Percentiles rank a stretch among this genome's conserved stretches.
Conservation (phyloP, 1,140 invertebrate species). For the Caenorhabditis elegans region DNA sequence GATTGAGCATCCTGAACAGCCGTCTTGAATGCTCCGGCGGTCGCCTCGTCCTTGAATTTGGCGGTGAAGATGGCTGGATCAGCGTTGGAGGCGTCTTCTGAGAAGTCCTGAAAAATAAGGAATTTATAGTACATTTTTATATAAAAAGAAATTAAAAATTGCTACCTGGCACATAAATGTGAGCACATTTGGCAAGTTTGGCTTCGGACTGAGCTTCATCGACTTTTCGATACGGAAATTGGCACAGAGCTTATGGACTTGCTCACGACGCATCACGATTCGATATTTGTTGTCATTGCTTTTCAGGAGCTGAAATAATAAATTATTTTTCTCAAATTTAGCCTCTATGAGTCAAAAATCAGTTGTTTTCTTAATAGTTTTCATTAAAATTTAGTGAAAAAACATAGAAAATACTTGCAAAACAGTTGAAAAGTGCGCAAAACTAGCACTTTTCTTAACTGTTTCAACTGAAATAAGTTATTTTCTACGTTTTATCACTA, state of each 20-base stretch:
- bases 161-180: conserved; percentile 11
- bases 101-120: conserved; percentile 14
- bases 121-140: too few species aligned
- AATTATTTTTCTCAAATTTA: too few species aligned
- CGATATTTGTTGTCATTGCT: conserved; percentile 51
- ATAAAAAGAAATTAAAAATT: too few species aligned
- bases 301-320: conserved; percentile 35
- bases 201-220: not conserved
- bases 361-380: too few species aligned
- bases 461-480: too few species aligned
- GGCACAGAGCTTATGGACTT: conserved; percentile 69
- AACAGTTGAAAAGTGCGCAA: too few species aligned
- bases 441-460: too few species aligned
- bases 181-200: not conserved
- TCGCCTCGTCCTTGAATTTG: conserved; percentile 11
- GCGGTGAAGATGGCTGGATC: not conserved
- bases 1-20: not conserved
- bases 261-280: conserved; percentile 68
- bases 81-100: not conserved
- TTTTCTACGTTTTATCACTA: too few species aligned
- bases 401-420: too few species aligned
- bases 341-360: too few species aligned
- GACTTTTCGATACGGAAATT: conserved; percentile 66
- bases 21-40: not conserved
- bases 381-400: too few species aligned